Evolutionary conservation across 37 sponge, comb jelly and placozoan species (phyloP).

Genomic region (Chondrosia reniformis): DNA sequence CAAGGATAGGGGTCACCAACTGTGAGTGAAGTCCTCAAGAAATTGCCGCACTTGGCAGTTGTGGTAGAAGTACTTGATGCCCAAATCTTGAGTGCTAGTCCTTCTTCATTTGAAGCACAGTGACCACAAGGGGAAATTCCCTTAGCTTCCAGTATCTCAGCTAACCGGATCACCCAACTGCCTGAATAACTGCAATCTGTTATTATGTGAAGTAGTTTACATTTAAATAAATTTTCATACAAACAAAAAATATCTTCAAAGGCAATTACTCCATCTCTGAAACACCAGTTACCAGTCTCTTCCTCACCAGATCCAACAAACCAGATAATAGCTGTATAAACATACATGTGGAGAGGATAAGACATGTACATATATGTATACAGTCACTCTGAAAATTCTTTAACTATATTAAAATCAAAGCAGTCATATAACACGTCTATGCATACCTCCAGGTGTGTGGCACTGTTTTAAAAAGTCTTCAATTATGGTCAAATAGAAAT

Average conservation of each 20-base stretch:
- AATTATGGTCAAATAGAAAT: conserved; percentile 2
- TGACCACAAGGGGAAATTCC: conserved; percentile 58
- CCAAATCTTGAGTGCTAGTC: conserved; percentile 36
- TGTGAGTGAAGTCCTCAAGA: too few relatives aligned
- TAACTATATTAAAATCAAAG: not conserved
- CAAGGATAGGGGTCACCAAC: too few relatives aligned
- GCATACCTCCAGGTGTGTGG: conserved; percentile 14
- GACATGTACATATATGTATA: not conserved
- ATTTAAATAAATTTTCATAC: conserved; percentile 19
- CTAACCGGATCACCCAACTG: conserved; percentile 21
- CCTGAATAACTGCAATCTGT: conserved; percentile 51
- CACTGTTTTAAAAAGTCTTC: conserved; percentile 21
- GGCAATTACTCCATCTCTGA: conserved; percentile 42
- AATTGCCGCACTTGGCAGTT: too few relatives aligned
- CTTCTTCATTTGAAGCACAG: conserved; percentile 23
- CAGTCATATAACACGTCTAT: not conserved
- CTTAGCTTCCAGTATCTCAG: conserved; percentile 26
- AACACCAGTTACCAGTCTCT: conserved; percentile 51
- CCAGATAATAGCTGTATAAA: conserved; percentile 34
- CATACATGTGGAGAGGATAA: not conserved
- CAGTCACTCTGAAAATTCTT: not conserved
- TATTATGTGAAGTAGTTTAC: conserved; percentile 33
- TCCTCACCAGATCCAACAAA: conserved; percentile 49
- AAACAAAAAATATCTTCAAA: conserved; percentile 46
- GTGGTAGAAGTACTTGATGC: conserved; percentile 18